Base-by-base conservation (phyloP, 23 tunicate genomes). In the Pegea sp. region DNA sequence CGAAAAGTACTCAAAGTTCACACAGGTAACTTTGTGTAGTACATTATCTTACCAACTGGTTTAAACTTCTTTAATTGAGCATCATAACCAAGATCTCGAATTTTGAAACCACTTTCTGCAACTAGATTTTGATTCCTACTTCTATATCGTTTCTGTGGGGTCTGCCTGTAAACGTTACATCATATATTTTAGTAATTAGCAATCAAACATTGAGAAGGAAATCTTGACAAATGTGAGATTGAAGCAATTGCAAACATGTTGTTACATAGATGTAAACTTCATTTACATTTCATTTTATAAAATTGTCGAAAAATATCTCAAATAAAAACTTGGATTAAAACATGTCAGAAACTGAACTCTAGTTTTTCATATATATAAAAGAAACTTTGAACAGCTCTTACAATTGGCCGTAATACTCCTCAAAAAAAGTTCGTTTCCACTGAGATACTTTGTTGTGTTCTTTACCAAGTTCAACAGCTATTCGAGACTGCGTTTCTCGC, bases 381-480 rank as follows among this genome's bases (percentile, higher is more conserved):
- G 56, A 51, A 16, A 16, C 16, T 16, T n/a, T 16, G 23, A 0
- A 43, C n/a, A 31, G 22, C 19, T 24, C 54, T 33, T 57, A 77
- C 90, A 63, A 69, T 54, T 80, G 93, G 30, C 93, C 93, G 42
- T 80, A 80, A 33, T 71, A 80, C 29, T 84, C 95, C 51, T 84
- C 95, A 44, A 84, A 73, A 31, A 84, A 84, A 46, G 67, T 84
- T 33, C 68, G 77, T 54, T 84, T 84, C 84, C 84, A 73, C 25
- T 72, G 72, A 38, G 69, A 63, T 34, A 84, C 63, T 28, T 74
- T 84, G 48, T 76, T 68, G 27, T 77, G 61, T 52, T 84, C 95
- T 49, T 68, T 73, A 1, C 77, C 81, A 26, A 84, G 63, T 52
- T 84, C 95, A 32, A 69, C 76, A 44, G 65, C 64, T 32, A 84